Evolutionary conservation across 2,797 vertebrate genomes (phyloP), one percentile per base, ranked within the genome.

Genomic region (Enteromius trimaculatus): DNA sequence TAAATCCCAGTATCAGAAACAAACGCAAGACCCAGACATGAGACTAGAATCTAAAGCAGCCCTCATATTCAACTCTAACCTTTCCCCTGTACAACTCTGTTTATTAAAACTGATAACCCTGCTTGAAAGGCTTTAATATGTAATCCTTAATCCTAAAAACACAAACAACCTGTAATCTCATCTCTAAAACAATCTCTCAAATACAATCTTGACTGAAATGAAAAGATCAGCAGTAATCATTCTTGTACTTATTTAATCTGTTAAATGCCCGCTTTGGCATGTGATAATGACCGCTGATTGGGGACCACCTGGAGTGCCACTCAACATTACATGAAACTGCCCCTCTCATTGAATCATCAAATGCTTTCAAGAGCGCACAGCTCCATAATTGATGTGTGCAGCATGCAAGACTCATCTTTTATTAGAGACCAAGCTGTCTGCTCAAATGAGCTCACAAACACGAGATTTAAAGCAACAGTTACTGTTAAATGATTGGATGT

Each of bases 1-100:
- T 49, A 77, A 62, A 69, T 44, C 26, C 37, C 7, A 17, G 49
- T 29, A 39, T 71, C 62, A 65, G 42, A 72, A 19, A 23, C 68
- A 81, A 86, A 75, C 53, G 42, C 34, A 68, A 62, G 83, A 69
- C 47, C 64, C 60, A 79, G 58, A 82, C 53, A 77, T 71, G 39
- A 72, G 19, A 23, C 34, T 26, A 66, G n/a, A 42, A 62, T 47
- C 71, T 55, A 31, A 80, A 80, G 74, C 65, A 77, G 14, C 58
- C 62, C 65, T 70, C 44, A 55, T 60, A 65, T 51, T 62, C 31
- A 77, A 37, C 62, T 39, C 34, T 14, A 21, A 64, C 37, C 44
- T 71, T 70, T 23, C n/a, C 10, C 21, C 31, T 71, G 21, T 51
- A 80, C 14, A 72, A 49, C 11, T 29, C 65, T 37, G 37, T 77